Percentiles rank a stretch among this genome's conserved stretches.
Conservation (phyloP, 2,113 vertebrate genomes). For the Planiliza haematocheilus region DNA sequence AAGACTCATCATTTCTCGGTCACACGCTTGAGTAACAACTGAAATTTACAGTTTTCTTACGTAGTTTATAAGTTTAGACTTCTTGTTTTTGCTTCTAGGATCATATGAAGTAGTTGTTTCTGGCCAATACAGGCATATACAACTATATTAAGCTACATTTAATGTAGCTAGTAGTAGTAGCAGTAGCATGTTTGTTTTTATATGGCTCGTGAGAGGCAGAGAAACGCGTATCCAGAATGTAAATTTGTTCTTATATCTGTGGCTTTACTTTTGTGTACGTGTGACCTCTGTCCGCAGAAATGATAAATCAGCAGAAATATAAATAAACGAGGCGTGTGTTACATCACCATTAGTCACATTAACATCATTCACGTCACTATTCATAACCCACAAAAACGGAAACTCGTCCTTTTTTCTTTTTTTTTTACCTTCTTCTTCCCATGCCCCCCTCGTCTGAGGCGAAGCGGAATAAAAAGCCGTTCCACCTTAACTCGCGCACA, state of each 20-base stretch:
- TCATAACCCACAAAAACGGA: slow-evolving; percentile 63
- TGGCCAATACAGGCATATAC: no score
- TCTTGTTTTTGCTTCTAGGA: no score
- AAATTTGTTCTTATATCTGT: not conserved
- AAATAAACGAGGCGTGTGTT: slow-evolving; percentile 36
- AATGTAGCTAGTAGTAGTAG: not conserved
- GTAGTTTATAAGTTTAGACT: no score
- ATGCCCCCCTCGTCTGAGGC: slow-evolving; percentile 17
- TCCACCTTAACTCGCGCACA: slow-evolving; percentile 82
- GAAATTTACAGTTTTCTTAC: no score
- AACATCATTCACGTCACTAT: slow-evolving; percentile 58
- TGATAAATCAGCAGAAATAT: slow-evolving; percentile 5
- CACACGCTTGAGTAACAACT: not conserved
- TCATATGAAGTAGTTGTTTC: no score
- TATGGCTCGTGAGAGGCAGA: no score
- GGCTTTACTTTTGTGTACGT: no score
- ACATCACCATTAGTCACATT: slow-evolving; percentile 55
- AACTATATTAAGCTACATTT: no score
- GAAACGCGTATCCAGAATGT: not conserved
- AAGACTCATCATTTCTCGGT: not conserved
- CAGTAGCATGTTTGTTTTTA: no score
- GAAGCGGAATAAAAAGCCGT: slow-evolving; percentile 23
- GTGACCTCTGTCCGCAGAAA: not conserved
- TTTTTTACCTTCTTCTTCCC: not conserved
- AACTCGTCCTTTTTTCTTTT: slow-evolving; percentile 39